phyloP scores from a whole-genome alignment of 2,888 invertebrate genomes.

The Byasa hedistus region DNA sequence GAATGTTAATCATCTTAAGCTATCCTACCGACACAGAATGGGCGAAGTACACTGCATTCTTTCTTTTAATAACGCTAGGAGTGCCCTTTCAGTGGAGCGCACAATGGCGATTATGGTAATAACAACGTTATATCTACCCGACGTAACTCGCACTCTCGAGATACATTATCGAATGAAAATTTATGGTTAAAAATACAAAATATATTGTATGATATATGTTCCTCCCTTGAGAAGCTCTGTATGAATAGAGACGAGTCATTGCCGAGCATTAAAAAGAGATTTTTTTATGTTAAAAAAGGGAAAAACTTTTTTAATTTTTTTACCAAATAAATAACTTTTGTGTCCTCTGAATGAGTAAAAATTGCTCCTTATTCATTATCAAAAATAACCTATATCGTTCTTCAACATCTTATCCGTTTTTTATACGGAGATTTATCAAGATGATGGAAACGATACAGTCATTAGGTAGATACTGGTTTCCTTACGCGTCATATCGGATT shows the following conservation, averaged over 20 bases:
- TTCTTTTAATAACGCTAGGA: slow-evolving; percentile 17
- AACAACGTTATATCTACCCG: not conserved
- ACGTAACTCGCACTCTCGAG: slow-evolving; percentile 2
- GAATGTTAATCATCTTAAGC: not conserved
- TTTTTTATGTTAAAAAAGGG: not conserved
- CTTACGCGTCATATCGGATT: no score
- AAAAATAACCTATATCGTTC: not conserved
- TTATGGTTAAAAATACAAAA: slow-evolving; percentile 2
- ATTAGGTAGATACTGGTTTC: no score
- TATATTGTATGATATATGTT: not conserved
- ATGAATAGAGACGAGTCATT: not conserved
- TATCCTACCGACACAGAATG: not conserved
- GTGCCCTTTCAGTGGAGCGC: slow-evolving; percentile 13
- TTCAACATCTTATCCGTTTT: not conserved
- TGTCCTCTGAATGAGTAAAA: not conserved
- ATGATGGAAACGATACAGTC: no score
- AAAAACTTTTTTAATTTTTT: not conserved
- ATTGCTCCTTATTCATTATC: not conserved
- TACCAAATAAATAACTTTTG: not conserved
- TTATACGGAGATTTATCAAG: not conserved
- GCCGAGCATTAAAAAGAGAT: not conserved
- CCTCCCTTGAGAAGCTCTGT: not conserved
- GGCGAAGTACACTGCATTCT: slow-evolving; percentile 8
- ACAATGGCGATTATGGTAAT: slow-evolving; percentile 23
- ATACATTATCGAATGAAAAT: slow-evolving; percentile 3